Evolutionary conservation across 2,797 vertebrate genomes (phyloP).

Genomic region (Mormyrops attenuatus): DNA sequence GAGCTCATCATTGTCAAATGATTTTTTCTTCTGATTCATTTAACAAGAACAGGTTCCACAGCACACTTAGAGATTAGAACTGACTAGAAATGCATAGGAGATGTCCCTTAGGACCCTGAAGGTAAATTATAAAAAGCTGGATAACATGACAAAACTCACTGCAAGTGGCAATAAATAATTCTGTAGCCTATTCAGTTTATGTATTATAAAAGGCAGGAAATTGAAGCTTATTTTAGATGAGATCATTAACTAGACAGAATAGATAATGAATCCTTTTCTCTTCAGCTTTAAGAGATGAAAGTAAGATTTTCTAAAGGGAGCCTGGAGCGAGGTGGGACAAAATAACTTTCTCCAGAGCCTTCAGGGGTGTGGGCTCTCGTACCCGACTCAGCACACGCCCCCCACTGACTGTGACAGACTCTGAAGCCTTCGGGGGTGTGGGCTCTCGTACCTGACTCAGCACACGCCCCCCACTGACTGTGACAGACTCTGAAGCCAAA

Average conservation of each 20-base stretch:
- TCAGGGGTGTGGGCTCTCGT: background rate
- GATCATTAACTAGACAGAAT: background rate
- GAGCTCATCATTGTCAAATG: background rate
- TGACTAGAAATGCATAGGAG: background rate
- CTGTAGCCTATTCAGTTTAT: background rate
- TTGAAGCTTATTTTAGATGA: conserved; percentile 9
- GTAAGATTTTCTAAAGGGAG: background rate
- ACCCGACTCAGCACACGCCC: background rate
- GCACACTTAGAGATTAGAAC: background rate
- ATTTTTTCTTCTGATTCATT: background rate
- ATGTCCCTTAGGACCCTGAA: background rate
- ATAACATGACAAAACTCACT: background rate
- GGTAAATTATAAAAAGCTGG: conserved; percentile 1
- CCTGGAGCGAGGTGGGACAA: background rate
- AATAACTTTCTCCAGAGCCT: background rate
- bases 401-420: background rate
- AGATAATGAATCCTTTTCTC: background rate
- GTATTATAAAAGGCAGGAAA: conserved; percentile 17
- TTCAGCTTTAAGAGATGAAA: conserved; percentile 7
- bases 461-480: background rate
- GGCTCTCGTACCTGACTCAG: background rate
- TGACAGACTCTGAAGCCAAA: background rate
- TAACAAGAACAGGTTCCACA: background rate
- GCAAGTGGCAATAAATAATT: background rate
- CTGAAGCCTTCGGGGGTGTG: background rate